These are phyloP conservation scores for Lophius americanus DNA, from an alignment of 2,797 vertebrate species.

Conservation along the genomic window DNA sequence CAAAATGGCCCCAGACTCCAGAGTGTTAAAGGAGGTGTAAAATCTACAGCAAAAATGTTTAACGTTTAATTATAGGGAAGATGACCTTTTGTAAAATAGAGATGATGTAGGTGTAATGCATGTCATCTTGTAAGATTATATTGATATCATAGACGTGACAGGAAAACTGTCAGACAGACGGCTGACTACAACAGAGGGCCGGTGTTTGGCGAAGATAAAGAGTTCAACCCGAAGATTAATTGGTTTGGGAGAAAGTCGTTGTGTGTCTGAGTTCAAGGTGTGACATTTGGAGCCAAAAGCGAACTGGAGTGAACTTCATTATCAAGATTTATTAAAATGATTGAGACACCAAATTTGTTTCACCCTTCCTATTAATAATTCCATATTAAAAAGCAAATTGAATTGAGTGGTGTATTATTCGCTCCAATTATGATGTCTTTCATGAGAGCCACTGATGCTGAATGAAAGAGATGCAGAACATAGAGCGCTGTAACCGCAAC, in stretches of 20 bases:
- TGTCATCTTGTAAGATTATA: conserved; percentile 27
- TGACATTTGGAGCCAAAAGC: conserved; percentile 80
- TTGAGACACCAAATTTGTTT: conserved; percentile 74
- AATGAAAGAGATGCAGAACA: conserved; percentile 49
- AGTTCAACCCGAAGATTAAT: conserved; percentile 82
- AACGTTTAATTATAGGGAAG: neutral
- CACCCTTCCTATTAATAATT: conserved; percentile 72
- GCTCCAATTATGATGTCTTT: conserved; percentile 67
- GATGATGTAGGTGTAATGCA: neutral
- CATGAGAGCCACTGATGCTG: conserved; percentile 47
- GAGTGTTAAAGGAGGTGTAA: neutral
- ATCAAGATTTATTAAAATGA: conserved; percentile 82
- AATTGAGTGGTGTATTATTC: conserved; percentile 77
- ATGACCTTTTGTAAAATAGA: neutral
- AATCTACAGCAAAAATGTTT: neutral
- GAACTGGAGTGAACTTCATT: conserved; percentile 79
- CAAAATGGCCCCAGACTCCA: too few species aligned
- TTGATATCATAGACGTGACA: conserved; percentile 52
- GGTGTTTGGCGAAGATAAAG: conserved; percentile 66
- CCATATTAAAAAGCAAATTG: conserved; percentile 74
- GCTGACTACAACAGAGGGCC: conserved; percentile 57
- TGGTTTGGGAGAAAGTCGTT: conserved; percentile 76
- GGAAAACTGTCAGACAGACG: conserved; percentile 47
- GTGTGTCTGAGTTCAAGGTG: conserved; percentile 76
- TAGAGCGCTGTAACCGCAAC: conserved; percentile 39